Evolutionary conservation across 2,797 vertebrate species (phyloP).

Genomic region (Threskiornis aethiopicus): DNA sequence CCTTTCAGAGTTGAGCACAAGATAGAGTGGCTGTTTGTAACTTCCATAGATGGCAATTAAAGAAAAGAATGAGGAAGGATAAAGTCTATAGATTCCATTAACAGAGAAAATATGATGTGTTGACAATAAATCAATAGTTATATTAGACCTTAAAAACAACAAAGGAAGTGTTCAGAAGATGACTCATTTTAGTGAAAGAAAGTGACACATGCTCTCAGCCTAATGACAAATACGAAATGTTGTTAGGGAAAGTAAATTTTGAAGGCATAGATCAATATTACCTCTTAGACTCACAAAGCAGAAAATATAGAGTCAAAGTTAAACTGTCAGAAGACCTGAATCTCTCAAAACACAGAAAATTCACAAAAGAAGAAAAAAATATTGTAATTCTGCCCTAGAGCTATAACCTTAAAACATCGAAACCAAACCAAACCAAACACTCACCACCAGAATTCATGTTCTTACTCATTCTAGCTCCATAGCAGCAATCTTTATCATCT

Average conservation of each 20-base stretch:
- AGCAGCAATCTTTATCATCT: not conserved
- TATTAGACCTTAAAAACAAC: not conserved
- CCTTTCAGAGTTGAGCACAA: not conserved
- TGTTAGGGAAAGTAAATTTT: not conserved
- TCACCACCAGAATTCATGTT: not conserved
- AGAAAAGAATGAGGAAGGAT: not conserved
- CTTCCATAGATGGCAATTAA: not conserved
- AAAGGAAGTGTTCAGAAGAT: not conserved
- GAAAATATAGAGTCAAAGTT: not conserved
- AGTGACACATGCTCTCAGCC: not conserved
- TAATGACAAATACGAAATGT: not conserved
- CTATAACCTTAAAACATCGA: not conserved
- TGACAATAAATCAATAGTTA: slow-evolving; percentile 43
- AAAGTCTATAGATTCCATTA: slow-evolving; percentile 7
- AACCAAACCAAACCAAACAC: not conserved
- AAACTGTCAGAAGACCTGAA: not conserved
- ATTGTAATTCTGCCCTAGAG: not conserved
- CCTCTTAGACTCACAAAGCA: not conserved
- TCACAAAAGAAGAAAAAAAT: not conserved
- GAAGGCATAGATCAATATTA: not conserved
- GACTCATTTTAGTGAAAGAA: slow-evolving; percentile 4
- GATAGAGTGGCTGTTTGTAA: not conserved
- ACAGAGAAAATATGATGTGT: not conserved
- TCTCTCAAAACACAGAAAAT: not conserved
- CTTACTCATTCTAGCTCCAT: not conserved